These are phyloP conservation scores for Cercopithecus neglectus DNA, from an alignment of 2,797 vertebrate genomes.

Conservation along the genomic window DNA sequence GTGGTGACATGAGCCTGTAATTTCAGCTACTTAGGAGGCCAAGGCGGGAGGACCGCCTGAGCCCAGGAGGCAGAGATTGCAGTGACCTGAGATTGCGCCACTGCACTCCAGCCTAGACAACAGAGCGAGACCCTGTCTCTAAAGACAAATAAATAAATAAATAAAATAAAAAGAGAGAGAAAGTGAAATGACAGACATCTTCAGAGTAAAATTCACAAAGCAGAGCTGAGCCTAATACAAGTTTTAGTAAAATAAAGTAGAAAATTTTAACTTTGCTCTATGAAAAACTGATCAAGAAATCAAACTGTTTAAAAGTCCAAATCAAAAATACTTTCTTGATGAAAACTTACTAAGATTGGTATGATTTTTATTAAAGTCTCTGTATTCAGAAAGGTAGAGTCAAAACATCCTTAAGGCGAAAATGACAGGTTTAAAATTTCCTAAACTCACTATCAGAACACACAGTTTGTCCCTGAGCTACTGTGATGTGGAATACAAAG, in stretches of 20 bases:
- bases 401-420: not conserved
- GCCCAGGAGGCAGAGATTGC: too few species aligned
- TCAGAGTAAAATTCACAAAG: conserved; percentile 32
- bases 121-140: too few species aligned
- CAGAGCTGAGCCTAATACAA: not conserved
- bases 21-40: too few species aligned
- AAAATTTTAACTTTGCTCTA: conserved; percentile 17
- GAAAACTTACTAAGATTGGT: not conserved
- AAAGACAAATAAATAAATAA: too few species aligned
- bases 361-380: not conserved
- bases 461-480: not conserved
- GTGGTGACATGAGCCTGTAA: too few species aligned
- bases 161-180: too few species aligned
- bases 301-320: not conserved
- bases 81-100: too few species aligned
- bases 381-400: not conserved
- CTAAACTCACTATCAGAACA: not conserved
- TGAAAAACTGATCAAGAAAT: conserved; percentile 2
- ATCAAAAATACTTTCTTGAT: not conserved
- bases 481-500: not conserved
- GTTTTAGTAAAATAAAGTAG: conserved; percentile 35
- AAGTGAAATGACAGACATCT: not conserved
- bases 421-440: not conserved
- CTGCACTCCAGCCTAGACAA: too few species aligned
- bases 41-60: too few species aligned